A percentile compares a stretch with the other conserved stretches of the same genome.
Evolutionary conservation across 2,113 vertebrate species (phyloP).

Genomic region (Pygoscelis antarcticus): DNA sequence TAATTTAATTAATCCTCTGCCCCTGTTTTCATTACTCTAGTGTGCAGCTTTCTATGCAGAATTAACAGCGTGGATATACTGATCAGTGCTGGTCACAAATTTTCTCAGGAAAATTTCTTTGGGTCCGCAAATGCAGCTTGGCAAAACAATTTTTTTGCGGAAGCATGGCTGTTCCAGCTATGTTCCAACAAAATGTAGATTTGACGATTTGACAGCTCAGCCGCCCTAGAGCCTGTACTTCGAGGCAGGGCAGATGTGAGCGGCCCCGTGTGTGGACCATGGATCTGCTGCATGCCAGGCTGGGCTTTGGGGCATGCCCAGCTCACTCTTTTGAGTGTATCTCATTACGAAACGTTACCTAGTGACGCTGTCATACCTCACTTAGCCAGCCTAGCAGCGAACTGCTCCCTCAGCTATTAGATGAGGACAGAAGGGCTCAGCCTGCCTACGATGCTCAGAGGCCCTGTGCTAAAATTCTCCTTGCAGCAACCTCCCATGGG

Average conservation of each 20-base stretch:
- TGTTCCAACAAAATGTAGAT: not conserved
- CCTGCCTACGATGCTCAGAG: accelerated
- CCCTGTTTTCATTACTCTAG: not conserved
- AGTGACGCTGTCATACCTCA: not conserved
- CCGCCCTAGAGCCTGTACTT: not conserved
- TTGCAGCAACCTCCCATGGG: accelerated
- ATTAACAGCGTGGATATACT: accelerated
- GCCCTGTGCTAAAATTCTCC: not conserved
- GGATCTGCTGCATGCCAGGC: not conserved
- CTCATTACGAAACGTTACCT: not conserved
- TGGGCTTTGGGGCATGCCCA: not conserved
- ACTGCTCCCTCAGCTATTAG: not conserved
- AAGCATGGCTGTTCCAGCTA: not conserved
- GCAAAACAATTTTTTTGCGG: not conserved
- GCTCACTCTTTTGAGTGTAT: not conserved
- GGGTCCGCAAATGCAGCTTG: not conserved
- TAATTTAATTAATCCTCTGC: not conserved
- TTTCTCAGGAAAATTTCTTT: not conserved
- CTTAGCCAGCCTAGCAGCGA: not conserved
- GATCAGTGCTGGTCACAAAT: not conserved
- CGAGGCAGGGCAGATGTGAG: not conserved
- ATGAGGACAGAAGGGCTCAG: not conserved
- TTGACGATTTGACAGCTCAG: not conserved
- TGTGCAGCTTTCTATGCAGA: not conserved
- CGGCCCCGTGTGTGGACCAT: accelerated